Evolutionary conservation across 2,797 vertebrate genomes (phyloP).

Genomic region (Hephaestus fuliginosus): DNA sequence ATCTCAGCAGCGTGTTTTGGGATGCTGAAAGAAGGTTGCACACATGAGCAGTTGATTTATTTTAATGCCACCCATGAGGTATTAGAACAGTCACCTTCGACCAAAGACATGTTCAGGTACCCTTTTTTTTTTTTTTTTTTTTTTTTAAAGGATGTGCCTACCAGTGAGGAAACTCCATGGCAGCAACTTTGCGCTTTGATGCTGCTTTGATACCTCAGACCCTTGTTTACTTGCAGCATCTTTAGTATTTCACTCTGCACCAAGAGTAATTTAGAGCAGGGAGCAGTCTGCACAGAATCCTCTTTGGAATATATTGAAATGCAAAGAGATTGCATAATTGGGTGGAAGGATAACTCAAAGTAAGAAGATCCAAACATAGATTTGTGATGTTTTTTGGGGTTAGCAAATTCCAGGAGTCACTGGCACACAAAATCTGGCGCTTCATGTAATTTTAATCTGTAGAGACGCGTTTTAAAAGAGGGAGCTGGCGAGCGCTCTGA

Average conservation of each 20-base stretch:
- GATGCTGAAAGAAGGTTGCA: not conserved
- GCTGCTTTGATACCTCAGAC: slow-evolving; percentile 50
- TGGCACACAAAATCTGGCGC: slow-evolving; percentile 27
- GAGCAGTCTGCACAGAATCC: slow-evolving; percentile 42
- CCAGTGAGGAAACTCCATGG: slow-evolving; percentile 19
- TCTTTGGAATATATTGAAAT: slow-evolving; percentile 60
- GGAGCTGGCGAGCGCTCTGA: not conserved
- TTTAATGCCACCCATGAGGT: not conserved
- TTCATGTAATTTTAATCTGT: slow-evolving; percentile 37
- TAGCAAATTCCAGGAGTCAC: slow-evolving; percentile 22
- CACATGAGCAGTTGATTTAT: not conserved
- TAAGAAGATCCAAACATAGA: slow-evolving; percentile 46
- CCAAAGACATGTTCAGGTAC: slow-evolving; percentile 10
- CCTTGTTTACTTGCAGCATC: slow-evolving; percentile 62
- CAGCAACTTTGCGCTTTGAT: slow-evolving; percentile 44
- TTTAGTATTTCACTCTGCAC: slow-evolving; percentile 44
- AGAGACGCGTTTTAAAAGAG: not conserved
- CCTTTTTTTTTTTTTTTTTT: no score
- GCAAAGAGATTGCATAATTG: slow-evolving; percentile 72
- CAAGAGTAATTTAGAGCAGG: slow-evolving; percentile 58
- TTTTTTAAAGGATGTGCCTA: not conserved
- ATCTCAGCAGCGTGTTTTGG: not conserved
- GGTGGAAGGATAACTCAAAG: slow-evolving; percentile 53
- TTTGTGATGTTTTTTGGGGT: slow-evolving; percentile 46
- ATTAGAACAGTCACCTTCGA: not conserved